A percentile compares a stretch with the other conserved stretches of the same genome.
These are phyloP conservation scores for Fulmarus glacialis DNA, from an alignment of 2,113 vertebrate species.

Conservation along the genomic window DNA sequence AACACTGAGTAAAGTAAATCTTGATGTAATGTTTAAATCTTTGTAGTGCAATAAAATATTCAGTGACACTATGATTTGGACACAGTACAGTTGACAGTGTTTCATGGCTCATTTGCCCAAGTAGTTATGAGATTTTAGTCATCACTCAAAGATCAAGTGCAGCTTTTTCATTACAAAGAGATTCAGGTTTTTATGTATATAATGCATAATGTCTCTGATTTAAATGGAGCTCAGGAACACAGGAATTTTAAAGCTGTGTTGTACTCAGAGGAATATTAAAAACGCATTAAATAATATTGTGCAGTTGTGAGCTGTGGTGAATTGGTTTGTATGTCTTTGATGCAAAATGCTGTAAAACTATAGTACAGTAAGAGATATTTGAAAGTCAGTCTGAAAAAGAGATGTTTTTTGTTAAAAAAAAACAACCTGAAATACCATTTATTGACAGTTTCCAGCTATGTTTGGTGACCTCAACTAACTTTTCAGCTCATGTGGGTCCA, in stretches of 20 bases:
- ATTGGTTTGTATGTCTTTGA: not conserved
- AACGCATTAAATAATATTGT: not conserved
- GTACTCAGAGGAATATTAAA: not conserved
- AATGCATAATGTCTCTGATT: not conserved
- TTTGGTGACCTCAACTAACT: not conserved
- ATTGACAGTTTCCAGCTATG: not conserved
- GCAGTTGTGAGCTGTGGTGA: not conserved
- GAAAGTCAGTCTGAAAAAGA: not conserved
- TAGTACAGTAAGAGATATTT: not conserved
- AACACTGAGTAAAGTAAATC: not conserved
- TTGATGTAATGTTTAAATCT: constrained; percentile 1
- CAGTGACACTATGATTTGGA: not conserved
- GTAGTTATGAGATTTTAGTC: constrained; percentile 51
- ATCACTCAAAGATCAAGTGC: constrained; percentile 25
- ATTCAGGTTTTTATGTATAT: not conserved
- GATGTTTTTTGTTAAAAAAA: not conserved
- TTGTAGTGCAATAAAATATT: constrained; percentile 28
- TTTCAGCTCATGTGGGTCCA: not conserved
- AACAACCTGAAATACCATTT: not conserved
- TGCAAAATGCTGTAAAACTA: not conserved
- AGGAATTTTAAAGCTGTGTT: not conserved
- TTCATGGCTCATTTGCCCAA: constrained; percentile 53
- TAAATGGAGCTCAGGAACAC: not conserved
- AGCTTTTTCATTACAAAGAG: constrained; percentile 1
- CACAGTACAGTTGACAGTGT: not conserved